phyloP scores from a whole-genome alignment of 2,797 vertebrate genomes.

The Kryptolebias ocellatus region DNA sequence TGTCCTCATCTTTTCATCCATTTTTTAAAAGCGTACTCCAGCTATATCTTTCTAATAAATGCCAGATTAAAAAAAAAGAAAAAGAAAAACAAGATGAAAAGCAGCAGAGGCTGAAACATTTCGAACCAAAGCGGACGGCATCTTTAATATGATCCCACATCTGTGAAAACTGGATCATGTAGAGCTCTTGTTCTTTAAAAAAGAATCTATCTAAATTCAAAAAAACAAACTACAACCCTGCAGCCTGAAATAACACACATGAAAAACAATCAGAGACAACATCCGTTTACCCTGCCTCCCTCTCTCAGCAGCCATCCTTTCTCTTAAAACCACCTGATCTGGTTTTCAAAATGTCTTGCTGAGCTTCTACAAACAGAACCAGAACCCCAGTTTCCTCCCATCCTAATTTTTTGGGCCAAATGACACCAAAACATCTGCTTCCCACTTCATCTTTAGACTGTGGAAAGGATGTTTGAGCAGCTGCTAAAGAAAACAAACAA shows the following conservation, averaged over 20 bases:
- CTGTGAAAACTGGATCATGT: no score
- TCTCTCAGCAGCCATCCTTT: not conserved
- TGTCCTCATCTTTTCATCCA: slow-evolving; percentile 14
- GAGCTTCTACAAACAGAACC: not conserved
- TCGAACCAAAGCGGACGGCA: not conserved
- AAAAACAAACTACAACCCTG: no score
- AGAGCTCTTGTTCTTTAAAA: no score
- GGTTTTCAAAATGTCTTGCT: not conserved
- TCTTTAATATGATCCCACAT: no score
- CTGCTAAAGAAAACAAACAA: not conserved
- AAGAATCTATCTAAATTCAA: no score
- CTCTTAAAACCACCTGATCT: no score
- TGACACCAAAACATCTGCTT: not conserved
- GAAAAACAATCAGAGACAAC: not conserved
- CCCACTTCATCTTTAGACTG: not conserved
- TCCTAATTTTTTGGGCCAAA: not conserved
- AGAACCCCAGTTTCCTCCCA: not conserved
- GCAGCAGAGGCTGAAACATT: slow-evolving; percentile 7
- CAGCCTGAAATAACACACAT: not conserved
- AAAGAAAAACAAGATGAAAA: slow-evolving; percentile 3
- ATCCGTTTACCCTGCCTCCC: not conserved
- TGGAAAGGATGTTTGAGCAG: not conserved
- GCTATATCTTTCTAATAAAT: no score
- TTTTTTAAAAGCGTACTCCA: not conserved
- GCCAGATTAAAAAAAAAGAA: no score